These are phyloP conservation scores for Ormia ochracea DNA, from an alignment of 2,888 invertebrate genomes.

Conservation along the genomic window DNA sequence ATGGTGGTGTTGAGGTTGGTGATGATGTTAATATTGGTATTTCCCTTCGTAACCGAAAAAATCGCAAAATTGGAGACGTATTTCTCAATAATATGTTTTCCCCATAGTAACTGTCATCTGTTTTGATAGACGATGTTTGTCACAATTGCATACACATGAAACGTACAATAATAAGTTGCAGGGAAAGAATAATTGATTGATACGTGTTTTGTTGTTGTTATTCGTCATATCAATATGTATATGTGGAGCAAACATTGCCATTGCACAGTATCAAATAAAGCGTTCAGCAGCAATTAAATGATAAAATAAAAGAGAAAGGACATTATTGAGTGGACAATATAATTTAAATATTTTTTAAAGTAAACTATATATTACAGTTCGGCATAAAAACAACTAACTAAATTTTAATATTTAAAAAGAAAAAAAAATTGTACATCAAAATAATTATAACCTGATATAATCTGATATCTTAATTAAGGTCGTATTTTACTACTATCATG, in stretches of 20 bases:
- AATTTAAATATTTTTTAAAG: no score
- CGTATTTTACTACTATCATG: no score
- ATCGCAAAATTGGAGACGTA: constrained; percentile 71
- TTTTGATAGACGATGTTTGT: constrained; percentile 46
- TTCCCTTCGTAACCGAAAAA: no score
- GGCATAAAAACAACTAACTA: no score
- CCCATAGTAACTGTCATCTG: constrained; percentile 73
- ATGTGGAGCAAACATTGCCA: constrained; percentile 27
- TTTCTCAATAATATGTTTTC: constrained; percentile 75
- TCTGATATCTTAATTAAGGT: no score
- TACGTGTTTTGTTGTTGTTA: not conserved
- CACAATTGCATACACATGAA: not conserved
- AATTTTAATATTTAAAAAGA: no score
- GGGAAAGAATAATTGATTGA: constrained; percentile 21
- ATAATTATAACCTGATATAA: no score
- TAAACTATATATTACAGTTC: no score
- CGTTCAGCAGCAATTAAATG: not conserved
- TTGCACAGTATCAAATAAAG: constrained; percentile 36
- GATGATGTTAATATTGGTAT: no score
- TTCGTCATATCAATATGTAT: constrained; percentile 37
- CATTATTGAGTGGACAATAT: not conserved
- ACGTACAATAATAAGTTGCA: constrained; percentile 25
- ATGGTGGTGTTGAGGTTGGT: no score
- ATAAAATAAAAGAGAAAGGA: not conserved
- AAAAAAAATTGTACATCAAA: no score